Percentiles rank a stretch among this genome's conserved stretches.
Conservation (phyloP, 2,797 vertebrate species). For the Takifugu ocellatus region DNA sequence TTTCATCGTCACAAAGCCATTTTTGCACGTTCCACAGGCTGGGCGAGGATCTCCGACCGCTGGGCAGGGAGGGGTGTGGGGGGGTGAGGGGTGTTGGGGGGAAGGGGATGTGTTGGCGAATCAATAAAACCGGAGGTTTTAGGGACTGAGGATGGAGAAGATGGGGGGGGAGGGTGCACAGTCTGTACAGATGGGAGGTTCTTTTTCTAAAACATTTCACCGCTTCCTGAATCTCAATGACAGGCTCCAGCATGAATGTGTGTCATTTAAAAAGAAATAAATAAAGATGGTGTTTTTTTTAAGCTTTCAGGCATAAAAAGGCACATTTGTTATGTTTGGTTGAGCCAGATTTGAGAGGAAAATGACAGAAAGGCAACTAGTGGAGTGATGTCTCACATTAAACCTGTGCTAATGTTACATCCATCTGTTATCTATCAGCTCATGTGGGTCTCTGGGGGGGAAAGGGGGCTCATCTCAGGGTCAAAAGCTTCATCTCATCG, state of each 20-base stretch:
- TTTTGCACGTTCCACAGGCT: slow-evolving; percentile 56
- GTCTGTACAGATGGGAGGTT: slow-evolving; percentile 45
- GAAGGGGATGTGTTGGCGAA: slow-evolving; percentile 9
- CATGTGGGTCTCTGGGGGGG: no score
- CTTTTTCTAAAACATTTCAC: slow-evolving; percentile 24
- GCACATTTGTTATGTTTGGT: neutral
- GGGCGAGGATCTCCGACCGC: slow-evolving; percentile 40
- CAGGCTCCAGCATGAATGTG: neutral
- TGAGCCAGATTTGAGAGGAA: no score
- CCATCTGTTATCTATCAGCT: no score
- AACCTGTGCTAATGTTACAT: no score
- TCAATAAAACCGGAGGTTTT: neutral
- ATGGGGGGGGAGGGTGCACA: slow-evolving; percentile 39
- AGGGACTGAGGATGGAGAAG: slow-evolving; percentile 14
- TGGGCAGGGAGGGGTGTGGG: slow-evolving; percentile 7
- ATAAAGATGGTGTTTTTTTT: no score
- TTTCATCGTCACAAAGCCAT: neutral
- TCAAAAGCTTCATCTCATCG: no score
- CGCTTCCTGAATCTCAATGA: neutral
- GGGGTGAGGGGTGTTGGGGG: slow-evolving; percentile 8
- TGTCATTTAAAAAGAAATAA: no score
- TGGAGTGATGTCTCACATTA: no score
- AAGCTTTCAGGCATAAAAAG: no score
- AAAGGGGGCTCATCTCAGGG: no score
- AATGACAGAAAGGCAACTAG: no score